These are phyloP conservation scores for Pheosia tremula DNA, from an alignment of 2,888 invertebrate genomes.

Conservation along the genomic window DNA sequence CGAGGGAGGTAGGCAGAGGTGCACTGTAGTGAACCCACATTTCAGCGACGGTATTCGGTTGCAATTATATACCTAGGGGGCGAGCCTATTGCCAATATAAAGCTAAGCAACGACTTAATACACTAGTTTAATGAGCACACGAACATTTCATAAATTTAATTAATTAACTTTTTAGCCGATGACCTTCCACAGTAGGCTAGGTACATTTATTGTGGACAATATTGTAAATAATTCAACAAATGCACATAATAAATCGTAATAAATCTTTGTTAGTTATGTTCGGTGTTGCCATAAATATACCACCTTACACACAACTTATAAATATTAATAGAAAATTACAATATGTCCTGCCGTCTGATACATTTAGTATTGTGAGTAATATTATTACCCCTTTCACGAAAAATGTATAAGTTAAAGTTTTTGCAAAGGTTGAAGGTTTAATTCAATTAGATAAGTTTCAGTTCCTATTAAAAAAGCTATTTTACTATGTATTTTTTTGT, in stretches of 20 bases:
- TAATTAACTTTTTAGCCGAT: background rate
- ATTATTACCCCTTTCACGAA: constrained; percentile 1
- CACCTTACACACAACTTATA: constrained; percentile 29
- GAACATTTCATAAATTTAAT: too few species aligned
- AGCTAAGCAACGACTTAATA: too few species aligned
- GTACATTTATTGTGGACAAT: constrained; percentile 13
- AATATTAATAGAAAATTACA: constrained; percentile 40
- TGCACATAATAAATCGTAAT: constrained; percentile 50
- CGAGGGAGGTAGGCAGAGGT: too few species aligned
- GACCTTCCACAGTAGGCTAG: background rate
- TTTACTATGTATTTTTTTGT: too few species aligned
- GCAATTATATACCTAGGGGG: too few species aligned
- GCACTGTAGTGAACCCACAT: too few species aligned
- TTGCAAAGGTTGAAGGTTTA: too few species aligned
- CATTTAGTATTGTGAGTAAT: constrained; percentile 6
- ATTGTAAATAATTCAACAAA: constrained; percentile 49
- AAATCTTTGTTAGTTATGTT: constrained; percentile 35
- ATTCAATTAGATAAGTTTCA: too few species aligned
- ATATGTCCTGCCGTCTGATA: constrained; percentile 21
- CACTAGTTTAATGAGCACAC: too few species aligned
- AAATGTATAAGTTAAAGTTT: constrained; percentile 9
- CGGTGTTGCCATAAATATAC: constrained; percentile 26
- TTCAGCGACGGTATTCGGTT: too few species aligned
- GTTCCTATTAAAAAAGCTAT: too few species aligned
- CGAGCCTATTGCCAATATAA: too few species aligned